Conservation (phyloP, 1,140 invertebrate species). For the Mactra quadrangularis region DNA sequence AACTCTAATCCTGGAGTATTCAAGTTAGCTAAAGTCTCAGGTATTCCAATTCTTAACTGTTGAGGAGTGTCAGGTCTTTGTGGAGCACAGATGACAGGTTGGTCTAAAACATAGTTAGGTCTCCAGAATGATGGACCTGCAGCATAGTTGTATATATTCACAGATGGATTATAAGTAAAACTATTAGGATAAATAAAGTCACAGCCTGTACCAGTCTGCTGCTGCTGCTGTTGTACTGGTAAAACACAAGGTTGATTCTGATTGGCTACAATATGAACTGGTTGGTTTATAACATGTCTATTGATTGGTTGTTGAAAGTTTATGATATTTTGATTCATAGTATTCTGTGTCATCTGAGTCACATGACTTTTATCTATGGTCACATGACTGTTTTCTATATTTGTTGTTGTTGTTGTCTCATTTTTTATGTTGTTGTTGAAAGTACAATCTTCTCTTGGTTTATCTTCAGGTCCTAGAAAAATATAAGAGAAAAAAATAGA, state of each 20-base stretch:
- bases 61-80: not conserved
- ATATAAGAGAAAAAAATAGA: too few species aligned
- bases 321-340: not conserved
- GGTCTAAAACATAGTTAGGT: constrained; percentile 8
- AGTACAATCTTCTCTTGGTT: too few species aligned
- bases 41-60: not conserved
- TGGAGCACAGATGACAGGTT: not conserved
- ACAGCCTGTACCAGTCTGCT: constrained; percentile 8
- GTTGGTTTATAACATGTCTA: not conserved
- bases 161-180: constrained; percentile 49
- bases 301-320: not conserved
- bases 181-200: constrained; percentile 44
- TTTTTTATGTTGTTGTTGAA: too few species aligned
- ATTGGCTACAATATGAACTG: not conserved
- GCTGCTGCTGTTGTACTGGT: not conserved
- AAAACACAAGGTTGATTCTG: not conserved
- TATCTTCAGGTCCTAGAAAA: too few species aligned
- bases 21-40: constrained; percentile 30
- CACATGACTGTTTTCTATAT: too few species aligned
- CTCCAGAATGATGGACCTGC: constrained; percentile 20
- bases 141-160: constrained; percentile 53
- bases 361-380: too few species aligned
- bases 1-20: constrained; percentile 46
- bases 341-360: not conserved
- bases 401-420: too few species aligned